A percentile compares a stretch with the other conserved stretches of the same genome.
phyloP scores from a whole-genome alignment of 1,140 invertebrate genomes.

The Lucilia sericata region DNA sequence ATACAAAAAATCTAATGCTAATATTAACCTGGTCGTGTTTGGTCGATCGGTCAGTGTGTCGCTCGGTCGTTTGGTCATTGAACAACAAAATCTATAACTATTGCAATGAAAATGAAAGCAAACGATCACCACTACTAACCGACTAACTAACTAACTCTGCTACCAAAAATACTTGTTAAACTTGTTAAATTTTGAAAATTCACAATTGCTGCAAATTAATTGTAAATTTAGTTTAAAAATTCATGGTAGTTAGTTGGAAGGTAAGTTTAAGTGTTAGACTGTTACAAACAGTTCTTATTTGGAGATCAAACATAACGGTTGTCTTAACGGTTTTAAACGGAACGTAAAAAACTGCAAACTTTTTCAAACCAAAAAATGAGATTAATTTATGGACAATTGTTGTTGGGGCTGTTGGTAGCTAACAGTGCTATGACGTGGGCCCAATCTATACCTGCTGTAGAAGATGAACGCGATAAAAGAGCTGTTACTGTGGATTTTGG shows the following conservation, averaged over 20 bases:
- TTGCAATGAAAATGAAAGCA: constrained; percentile 26
- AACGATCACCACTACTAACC: neutral
- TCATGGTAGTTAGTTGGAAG: neutral
- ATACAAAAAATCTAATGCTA: neutral
- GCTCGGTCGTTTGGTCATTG: neutral
- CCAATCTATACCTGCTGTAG: neutral
- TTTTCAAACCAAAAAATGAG: neutral
- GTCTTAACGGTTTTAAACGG: no score
- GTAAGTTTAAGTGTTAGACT: neutral
- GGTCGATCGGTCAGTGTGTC: neutral
- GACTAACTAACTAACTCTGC: no score
- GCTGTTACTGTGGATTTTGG: constrained; percentile 37
- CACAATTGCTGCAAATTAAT: neutral
- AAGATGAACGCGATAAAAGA: constrained; percentile 31
- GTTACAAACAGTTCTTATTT: constrained; percentile 36
- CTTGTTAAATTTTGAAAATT: neutral
- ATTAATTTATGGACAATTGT: neutral
- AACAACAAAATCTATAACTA: neutral
- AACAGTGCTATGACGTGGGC: neutral
- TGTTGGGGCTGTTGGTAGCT: neutral
- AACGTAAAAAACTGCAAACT: neutral
- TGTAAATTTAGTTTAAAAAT: neutral
- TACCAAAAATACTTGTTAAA: neutral
- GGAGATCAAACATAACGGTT: constrained; percentile 34
- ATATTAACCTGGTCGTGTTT: neutral